Evolutionary conservation across 2,113 vertebrate genomes (phyloP).

Genomic region (Macaca nemestrina): DNA sequence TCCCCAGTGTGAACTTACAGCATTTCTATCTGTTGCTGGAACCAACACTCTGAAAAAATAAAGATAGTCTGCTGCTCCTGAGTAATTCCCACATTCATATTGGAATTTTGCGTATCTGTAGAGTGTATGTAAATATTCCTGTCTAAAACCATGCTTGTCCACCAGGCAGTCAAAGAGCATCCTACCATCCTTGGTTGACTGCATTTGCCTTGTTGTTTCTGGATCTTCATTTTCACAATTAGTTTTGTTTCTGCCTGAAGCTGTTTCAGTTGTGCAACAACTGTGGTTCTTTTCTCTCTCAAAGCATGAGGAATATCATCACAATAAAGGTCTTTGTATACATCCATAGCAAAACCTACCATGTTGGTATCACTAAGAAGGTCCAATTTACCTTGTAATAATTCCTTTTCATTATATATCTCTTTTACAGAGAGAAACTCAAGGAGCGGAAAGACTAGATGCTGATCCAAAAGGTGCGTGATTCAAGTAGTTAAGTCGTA

Average conservation of each 20-base stretch:
- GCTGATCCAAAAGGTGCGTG: slow-evolving; percentile 95
- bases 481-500: slow-evolving; percentile 95
- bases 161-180: slow-evolving; percentile 88
- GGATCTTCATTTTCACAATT: slow-evolving; percentile 99
- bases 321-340: slow-evolving; percentile 94
- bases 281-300: slow-evolving; percentile 95
- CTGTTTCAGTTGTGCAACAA: slow-evolving; percentile 97
- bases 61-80: slow-evolving; percentile 83
- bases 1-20: slow-evolving; percentile 92
- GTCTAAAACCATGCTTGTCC: slow-evolving; percentile 85
- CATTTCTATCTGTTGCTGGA: slow-evolving; percentile 90
- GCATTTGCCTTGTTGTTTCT: slow-evolving; percentile 97
- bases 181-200: slow-evolving; percentile 91
- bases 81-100: slow-evolving; percentile 87
- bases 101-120: slow-evolving; percentile 89
- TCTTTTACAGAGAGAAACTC: slow-evolving; percentile 97
- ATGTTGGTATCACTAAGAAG: slow-evolving; percentile 99
- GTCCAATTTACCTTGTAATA: slow-evolving; percentile 96
- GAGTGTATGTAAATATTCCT: slow-evolving; percentile 87
- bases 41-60: slow-evolving; percentile 74
- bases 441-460: slow-evolving; percentile 94
- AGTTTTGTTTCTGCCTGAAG: slow-evolving; percentile 97
- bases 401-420: slow-evolving; percentile 98
- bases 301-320: slow-evolving; percentile 95
- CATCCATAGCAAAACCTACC: slow-evolving; percentile 99